Conservation (phyloP, 2,888 invertebrate species). For the Aspidapion aeneum region DNA sequence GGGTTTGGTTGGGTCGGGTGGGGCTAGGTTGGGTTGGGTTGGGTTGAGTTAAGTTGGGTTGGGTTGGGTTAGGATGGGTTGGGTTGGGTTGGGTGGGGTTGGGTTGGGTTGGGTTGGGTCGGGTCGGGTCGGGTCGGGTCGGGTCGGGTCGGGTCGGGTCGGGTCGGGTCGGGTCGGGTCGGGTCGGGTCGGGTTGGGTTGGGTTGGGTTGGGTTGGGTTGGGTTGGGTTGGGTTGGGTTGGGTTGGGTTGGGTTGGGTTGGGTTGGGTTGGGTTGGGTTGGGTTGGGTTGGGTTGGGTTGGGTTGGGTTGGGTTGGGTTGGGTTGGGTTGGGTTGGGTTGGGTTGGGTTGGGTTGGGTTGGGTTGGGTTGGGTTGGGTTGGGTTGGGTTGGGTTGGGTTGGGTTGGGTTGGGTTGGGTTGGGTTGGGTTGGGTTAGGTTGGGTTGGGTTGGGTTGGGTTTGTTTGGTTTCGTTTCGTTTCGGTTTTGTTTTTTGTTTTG, state of each 20-base stretch:
- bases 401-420: constrained; percentile 20
- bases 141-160: constrained; percentile 24
- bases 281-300: constrained; percentile 25
- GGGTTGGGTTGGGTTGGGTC: constrained; percentile 20
- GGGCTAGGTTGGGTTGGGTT: too few species aligned
- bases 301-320: constrained; percentile 25
- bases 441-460: too few species aligned
- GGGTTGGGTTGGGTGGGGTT: too few species aligned
- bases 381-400: constrained; percentile 21
- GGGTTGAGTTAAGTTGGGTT: constrained; percentile 27
- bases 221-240: constrained; percentile 27
- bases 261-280: constrained; percentile 26
- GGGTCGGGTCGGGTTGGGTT: constrained; percentile 26
- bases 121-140: constrained; percentile 20
- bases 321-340: constrained; percentile 24
- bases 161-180: constrained; percentile 25
- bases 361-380: constrained; percentile 16
- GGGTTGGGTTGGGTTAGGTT: constrained; percentile 19
- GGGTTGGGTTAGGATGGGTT: too few species aligned
- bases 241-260: constrained; percentile 25
- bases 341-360: constrained; percentile 22
- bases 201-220: constrained; percentile 27
- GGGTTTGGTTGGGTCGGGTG: too few species aligned
- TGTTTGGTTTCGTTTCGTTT: too few species aligned
- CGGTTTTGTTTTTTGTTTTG: too few species aligned